These are phyloP conservation scores for Ophraella communa DNA, from an alignment of 2,888 invertebrate species.

Conservation along the genomic window DNA sequence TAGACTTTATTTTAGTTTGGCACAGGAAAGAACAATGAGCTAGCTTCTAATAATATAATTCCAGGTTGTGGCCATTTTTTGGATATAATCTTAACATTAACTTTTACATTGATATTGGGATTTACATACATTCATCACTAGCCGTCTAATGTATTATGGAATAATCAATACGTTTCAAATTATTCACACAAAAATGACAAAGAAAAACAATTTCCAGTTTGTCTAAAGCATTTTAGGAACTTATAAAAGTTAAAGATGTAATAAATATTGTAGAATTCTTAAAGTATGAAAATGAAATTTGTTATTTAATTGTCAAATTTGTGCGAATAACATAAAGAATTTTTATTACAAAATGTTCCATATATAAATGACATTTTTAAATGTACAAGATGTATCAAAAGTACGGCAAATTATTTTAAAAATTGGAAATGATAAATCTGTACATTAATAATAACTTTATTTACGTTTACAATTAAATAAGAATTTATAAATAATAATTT, in stretches of 20 bases:
- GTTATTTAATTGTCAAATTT: not conserved
- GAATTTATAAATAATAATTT: not conserved
- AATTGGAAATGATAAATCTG: not conserved
- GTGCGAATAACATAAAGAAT: not conserved
- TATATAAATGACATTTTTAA: slow-evolving; percentile 2
- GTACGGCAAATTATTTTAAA: slow-evolving; percentile 9
- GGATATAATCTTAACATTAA: slow-evolving; percentile 55
- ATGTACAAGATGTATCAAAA: not conserved
- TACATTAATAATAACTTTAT: too few species aligned
- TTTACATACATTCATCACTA: slow-evolving; percentile 60
- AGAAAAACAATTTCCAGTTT: too few species aligned
- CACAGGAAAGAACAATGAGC: slow-evolving; percentile 61
- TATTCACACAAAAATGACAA: slow-evolving; percentile 3
- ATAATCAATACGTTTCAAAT: slow-evolving; percentile 55
- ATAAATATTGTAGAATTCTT: too few species aligned
- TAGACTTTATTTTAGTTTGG: slow-evolving; percentile 60
- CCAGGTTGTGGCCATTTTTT: slow-evolving; percentile 52
- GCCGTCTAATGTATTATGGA: slow-evolving; percentile 58
- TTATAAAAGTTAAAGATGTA: too few species aligned
- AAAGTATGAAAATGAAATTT: too few species aligned
- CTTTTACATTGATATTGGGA: slow-evolving; percentile 57
- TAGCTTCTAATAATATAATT: slow-evolving; percentile 57
- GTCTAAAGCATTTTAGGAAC: too few species aligned
- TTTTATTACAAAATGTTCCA: not conserved
- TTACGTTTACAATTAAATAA: not conserved